A percentile compares a stretch with the other conserved stretches of the same genome.
phyloP scores from a whole-genome alignment of 2,888 invertebrate species.

The Dugesia japonica region DNA sequence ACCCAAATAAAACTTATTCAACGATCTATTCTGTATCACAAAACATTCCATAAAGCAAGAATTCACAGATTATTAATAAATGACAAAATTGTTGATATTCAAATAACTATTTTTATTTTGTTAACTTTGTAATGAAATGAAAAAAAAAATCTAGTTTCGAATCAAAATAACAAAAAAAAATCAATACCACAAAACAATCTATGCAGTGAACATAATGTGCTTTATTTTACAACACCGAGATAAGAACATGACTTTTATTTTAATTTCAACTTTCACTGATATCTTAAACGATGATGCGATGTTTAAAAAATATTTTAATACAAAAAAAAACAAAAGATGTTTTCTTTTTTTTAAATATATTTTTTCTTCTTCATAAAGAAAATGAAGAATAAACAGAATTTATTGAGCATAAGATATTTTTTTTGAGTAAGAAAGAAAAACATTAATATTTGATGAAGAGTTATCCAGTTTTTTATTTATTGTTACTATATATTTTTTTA shows the following conservation, averaged over 20 bases:
- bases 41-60: not conserved
- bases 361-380: not conserved
- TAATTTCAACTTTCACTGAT: not conserved
- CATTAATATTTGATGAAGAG: not conserved
- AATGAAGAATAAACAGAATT: not conserved
- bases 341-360: not conserved
- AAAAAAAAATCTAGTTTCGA: not conserved
- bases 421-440: not conserved
- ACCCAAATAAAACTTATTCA: not conserved
- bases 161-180: not conserved
- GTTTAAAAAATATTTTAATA: not conserved
- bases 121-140: not conserved
- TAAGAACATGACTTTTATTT: not conserved
- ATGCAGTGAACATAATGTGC: not conserved
- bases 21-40: not conserved
- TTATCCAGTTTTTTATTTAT: not conserved
- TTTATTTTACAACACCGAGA: not conserved
- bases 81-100: not conserved
- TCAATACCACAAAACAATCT: not conserved
- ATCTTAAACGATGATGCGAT: not conserved
- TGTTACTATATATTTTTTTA: too few species aligned
- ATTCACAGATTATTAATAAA: not conserved
- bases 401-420: not conserved
- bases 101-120: not conserved
- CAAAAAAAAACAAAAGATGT: not conserved